Evolutionary conservation across 2,888 invertebrate species (phyloP).

Genomic region (Podabrus alpinus): DNA sequence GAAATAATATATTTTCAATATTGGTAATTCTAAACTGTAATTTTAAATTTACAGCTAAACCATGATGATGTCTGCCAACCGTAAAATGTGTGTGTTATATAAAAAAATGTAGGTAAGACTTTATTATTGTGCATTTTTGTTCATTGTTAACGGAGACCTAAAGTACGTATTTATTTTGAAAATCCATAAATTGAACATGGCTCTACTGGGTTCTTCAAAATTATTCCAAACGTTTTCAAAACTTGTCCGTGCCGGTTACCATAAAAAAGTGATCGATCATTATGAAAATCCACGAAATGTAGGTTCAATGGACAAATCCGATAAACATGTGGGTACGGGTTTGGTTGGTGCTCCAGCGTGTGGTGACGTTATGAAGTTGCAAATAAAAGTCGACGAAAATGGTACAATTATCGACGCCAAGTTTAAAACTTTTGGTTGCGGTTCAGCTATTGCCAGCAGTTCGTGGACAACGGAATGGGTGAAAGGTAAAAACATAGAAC

Average conservation of each 20-base stretch:
- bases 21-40: no score
- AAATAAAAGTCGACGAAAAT: slow-evolving; percentile 91
- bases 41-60: no score
- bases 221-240: no score
- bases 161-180: no score
- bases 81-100: no score
- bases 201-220: no score
- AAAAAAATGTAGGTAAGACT: no score
- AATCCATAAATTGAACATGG: no score
- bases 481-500: slow-evolving; percentile 93
- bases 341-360: slow-evolving; percentile 99
- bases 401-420: slow-evolving; percentile 98
- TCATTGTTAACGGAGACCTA: no score
- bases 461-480: slow-evolving; percentile 97
- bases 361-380: slow-evolving; percentile 99
- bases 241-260: slow-evolving; percentile 63
- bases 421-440: slow-evolving; percentile 99
- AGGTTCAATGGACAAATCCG: slow-evolving; percentile 94
- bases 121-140: no score
- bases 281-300: slow-evolving; percentile 99
- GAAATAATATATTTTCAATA: no score
- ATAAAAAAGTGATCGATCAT: slow-evolving; percentile 91
- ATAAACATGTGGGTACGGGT: slow-evolving; percentile 93
- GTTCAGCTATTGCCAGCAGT: slow-evolving; percentile 97
- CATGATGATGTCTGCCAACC: no score